A percentile compares a stretch with the other conserved stretches of the same genome.
Conservation (phyloP, 2,888 invertebrate genomes). For the Raillietiella orientalis region DNA sequence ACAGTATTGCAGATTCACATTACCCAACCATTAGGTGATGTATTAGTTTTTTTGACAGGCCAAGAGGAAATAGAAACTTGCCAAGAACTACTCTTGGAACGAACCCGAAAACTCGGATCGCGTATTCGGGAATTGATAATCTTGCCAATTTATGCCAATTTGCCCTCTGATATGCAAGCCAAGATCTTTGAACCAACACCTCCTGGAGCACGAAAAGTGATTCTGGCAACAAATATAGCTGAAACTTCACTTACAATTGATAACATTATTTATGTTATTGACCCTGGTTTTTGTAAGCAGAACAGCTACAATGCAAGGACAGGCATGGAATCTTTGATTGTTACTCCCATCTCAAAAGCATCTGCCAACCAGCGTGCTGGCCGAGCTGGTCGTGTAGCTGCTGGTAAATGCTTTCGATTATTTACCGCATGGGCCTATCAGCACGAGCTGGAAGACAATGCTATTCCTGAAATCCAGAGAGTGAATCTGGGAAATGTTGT, state of each 20-base stretch:
- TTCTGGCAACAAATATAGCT: constrained; percentile 92
- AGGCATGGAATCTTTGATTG: constrained; percentile 92
- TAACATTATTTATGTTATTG: constrained; percentile 92
- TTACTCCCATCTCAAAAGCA: constrained; percentile 81
- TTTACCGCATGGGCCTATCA: constrained; percentile 98
- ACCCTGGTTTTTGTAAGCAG: constrained; percentile 97
- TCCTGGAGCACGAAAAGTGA: constrained; percentile 76
- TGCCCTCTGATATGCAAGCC: constrained; percentile 95
- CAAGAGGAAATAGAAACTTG: constrained; percentile 72
- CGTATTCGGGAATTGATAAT: constrained; percentile 73
- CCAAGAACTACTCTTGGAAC: constrained; percentile 57
- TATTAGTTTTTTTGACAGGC: constrained; percentile 81
- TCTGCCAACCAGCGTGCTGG: constrained; percentile 95
- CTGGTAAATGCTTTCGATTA: constrained; percentile 88
- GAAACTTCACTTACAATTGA: constrained; percentile 97
- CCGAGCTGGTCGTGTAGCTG: constrained; percentile 73
- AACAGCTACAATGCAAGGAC: constrained; percentile 90
- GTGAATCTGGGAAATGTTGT: constrained; percentile 95
- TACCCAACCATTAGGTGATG: constrained; percentile 80
- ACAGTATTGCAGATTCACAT: constrained; percentile 92
- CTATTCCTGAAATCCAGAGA: constrained; percentile 90
- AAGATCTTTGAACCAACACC: constrained; percentile 97
- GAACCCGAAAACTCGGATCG: constrained; percentile 62
- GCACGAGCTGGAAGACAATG: constrained; percentile 89
- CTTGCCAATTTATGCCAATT: constrained; percentile 84